These are phyloP conservation scores for Catharus bicknelli DNA, from an alignment of 2,113 vertebrate genomes.

Conservation along the genomic window DNA sequence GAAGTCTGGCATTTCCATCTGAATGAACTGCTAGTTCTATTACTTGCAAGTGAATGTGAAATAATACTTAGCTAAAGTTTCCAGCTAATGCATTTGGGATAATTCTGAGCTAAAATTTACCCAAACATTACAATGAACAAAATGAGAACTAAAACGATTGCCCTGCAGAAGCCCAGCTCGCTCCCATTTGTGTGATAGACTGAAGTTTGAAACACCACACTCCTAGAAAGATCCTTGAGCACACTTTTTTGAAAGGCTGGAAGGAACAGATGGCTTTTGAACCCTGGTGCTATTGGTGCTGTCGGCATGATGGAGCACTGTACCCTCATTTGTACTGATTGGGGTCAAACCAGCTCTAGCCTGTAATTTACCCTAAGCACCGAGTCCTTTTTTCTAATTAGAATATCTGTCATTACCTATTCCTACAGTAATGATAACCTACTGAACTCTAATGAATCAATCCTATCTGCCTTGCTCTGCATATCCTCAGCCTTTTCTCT, in stretches of 20 bases:
- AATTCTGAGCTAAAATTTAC: not conserved
- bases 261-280: conserved; percentile 57
- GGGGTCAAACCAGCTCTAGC: conserved; percentile 18
- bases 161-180: not conserved
- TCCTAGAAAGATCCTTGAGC: conserved; percentile 34
- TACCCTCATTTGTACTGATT: conserved; percentile 25
- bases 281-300: not conserved
- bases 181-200: not conserved
- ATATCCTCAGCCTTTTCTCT: not conserved
- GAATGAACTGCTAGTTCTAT: not conserved
- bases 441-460: conserved; percentile 41
- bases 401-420: conserved; percentile 22
- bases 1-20: not conserved
- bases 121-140: not conserved
- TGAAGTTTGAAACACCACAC: not conserved
- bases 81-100: not conserved
- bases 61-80: not conserved
- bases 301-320: conserved; percentile 32
- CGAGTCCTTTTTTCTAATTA: conserved; percentile 40
- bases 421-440: conserved; percentile 43
- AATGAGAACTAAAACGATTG: not conserved
- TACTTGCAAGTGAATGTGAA: not conserved
- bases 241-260: not conserved
- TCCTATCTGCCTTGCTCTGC: not conserved
- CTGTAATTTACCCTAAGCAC: conserved; percentile 29